Percentiles rank a stretch among this genome's conserved stretches.
Evolutionary conservation across 2,797 vertebrate species (phyloP).

Genomic region (Merluccius polli): DNA sequence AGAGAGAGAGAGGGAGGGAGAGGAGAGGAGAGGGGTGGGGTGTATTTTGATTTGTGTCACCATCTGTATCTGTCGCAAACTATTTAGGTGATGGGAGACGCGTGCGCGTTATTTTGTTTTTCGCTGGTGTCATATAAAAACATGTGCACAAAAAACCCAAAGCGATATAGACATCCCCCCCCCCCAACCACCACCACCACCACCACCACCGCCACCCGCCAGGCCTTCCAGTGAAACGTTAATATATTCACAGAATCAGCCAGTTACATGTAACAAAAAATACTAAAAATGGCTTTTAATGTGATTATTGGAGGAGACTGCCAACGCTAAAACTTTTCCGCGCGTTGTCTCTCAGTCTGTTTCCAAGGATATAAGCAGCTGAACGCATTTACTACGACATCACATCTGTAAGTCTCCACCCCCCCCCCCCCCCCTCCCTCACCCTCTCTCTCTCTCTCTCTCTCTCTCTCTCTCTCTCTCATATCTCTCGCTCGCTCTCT

Average conservation of each 20-base stretch:
- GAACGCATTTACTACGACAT: too few species aligned
- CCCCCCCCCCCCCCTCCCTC: too few species aligned
- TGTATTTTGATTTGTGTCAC: slow-evolving; percentile 53
- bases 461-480: slow-evolving; percentile 15
- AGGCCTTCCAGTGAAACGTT: not conserved
- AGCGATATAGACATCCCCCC: too few species aligned
- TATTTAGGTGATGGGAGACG: slow-evolving; percentile 53
- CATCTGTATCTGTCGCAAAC: slow-evolving; percentile 51
- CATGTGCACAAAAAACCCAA: not conserved
- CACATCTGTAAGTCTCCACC: too few species aligned
- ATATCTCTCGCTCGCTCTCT: slow-evolving; percentile 9
- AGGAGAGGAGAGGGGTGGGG: slow-evolving; percentile 1
- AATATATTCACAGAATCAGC: slow-evolving; percentile 9
- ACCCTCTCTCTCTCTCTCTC: too few species aligned
- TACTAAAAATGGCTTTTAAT: not conserved
- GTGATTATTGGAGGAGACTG: slow-evolving; percentile 8
- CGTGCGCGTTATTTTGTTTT: slow-evolving; percentile 17
- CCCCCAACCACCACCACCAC: not conserved
- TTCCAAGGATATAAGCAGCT: not conserved
- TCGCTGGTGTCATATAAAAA: not conserved
- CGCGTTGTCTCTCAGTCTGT: not conserved
- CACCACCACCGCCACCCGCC: not conserved
- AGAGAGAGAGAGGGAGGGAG: slow-evolving; percentile 29
- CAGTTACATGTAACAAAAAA: slow-evolving; percentile 25
- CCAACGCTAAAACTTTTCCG: not conserved